Percentiles rank a stretch among this genome's conserved stretches.
Conservation (phyloP, 1,140 invertebrate species). For the Hyphantria cunea region DNA sequence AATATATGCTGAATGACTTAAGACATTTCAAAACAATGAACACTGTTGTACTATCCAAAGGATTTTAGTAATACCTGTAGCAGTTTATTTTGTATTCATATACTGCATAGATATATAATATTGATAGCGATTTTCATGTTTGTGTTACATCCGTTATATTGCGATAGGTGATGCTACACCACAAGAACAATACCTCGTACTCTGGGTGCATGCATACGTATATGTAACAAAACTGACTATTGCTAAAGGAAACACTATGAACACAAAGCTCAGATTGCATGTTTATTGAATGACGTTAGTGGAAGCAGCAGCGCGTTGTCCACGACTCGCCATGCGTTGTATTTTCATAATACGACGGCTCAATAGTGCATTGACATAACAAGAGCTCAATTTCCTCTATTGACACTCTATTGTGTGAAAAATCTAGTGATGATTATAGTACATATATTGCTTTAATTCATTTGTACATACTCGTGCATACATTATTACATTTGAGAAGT, state of each 20-base stretch:
- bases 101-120: not conserved
- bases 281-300: constrained; percentile 61
- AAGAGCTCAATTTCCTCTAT: constrained; percentile 57
- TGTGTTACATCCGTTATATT: too few relatives aligned
- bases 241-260: constrained; percentile 48
- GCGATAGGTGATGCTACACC: constrained; percentile 8
- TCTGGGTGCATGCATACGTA: constrained; percentile 12
- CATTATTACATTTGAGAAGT: too few relatives aligned
- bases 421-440: not conserved
- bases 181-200: constrained; percentile 25
- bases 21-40: too few relatives aligned
- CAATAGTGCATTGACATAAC: constrained; percentile 62
- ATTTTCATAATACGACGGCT: constrained; percentile 71
- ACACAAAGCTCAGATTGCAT: constrained; percentile 58
- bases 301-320: constrained; percentile 22
- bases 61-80: too few relatives aligned
- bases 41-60: too few relatives aligned
- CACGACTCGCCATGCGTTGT: constrained; percentile 50
- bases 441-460: too few relatives aligned
- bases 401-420: constrained; percentile 21
- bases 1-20: too few relatives aligned
- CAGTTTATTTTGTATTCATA: too few relatives aligned
- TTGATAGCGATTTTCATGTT: constrained; percentile 6
- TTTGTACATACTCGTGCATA: too few relatives aligned
- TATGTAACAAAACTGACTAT: constrained; percentile 47